phyloP scores from a whole-genome alignment of 1,140 invertebrate species.

The Acromyrmex echinatior region DNA sequence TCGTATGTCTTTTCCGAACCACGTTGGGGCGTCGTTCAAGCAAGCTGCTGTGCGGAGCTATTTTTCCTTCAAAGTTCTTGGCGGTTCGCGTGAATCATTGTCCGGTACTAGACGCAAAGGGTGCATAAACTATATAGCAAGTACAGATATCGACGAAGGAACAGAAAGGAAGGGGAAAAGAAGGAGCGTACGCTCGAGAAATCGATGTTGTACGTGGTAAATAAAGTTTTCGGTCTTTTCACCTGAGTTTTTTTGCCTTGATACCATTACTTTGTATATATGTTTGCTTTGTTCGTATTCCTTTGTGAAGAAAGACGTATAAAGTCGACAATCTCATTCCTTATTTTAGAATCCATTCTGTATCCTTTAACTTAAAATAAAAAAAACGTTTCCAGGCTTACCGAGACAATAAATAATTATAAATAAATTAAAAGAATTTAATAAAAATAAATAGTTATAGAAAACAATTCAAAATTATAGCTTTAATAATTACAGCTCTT shows the following conservation, averaged over 20 bases:
- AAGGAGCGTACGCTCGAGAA: slow-evolving; percentile 25
- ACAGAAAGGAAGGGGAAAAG: not conserved
- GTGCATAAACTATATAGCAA: slow-evolving; percentile 55
- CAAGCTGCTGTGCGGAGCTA: slow-evolving; percentile 15
- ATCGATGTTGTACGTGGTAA: slow-evolving; percentile 64
- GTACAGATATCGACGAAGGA: slow-evolving; percentile 22
- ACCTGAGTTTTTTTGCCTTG: not conserved
- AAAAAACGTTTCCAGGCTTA: slow-evolving; percentile 57
- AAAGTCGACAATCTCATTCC: slow-evolving; percentile 53
- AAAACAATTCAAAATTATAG: slow-evolving; percentile 1
- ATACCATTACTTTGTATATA: slow-evolving; percentile 3
- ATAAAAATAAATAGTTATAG: not conserved
- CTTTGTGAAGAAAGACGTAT: slow-evolving; percentile 47
- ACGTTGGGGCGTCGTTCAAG: slow-evolving; percentile 17
- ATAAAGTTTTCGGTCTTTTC: slow-evolving; percentile 63
- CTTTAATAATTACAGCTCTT: not conserved
- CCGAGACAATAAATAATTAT: not conserved
- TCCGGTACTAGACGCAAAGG: slow-evolving; percentile 28
- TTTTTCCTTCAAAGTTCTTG: slow-evolving; percentile 17
- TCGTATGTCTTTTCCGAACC: slow-evolving; percentile 46
- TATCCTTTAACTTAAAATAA: not conserved
- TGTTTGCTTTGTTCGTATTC: slow-evolving; percentile 55
- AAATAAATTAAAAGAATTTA: not conserved
- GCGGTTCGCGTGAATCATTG: slow-evolving; percentile 59
- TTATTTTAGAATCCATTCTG: not conserved